A percentile compares a stretch with the other conserved stretches of the same genome.
Evolutionary conservation across 2,888 invertebrate species (phyloP).

Genomic region (Brachyptera putata): DNA sequence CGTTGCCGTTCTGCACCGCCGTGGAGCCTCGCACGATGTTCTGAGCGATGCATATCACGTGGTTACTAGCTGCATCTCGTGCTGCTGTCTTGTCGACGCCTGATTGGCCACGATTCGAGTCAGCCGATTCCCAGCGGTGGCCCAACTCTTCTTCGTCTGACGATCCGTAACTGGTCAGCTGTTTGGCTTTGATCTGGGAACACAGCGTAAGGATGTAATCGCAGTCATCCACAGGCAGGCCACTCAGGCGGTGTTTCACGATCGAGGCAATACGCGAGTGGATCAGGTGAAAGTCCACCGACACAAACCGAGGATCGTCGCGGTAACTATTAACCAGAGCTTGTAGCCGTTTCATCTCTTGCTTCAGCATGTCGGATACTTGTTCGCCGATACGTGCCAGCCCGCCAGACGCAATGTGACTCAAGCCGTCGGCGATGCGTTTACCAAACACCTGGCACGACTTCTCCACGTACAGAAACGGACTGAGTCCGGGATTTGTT

Average conservation of each 20-base stretch:
- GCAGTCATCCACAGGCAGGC: slow-evolving; percentile 36
- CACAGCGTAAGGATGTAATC: slow-evolving; percentile 18
- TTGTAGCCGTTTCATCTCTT: slow-evolving; percentile 64
- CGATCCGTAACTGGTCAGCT: slow-evolving; percentile 39
- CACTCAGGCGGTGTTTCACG: slow-evolving; percentile 56
- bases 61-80: slow-evolving; percentile 40
- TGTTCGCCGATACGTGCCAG: slow-evolving; percentile 44
- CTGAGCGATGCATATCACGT: slow-evolving; percentile 48
- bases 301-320: slow-evolving; percentile 53
- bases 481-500: slow-evolving; percentile 36
- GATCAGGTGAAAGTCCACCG: slow-evolving; percentile 59
- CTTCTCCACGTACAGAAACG: slow-evolving; percentile 56
- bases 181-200: not conserved
- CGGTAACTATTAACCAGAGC: slow-evolving; percentile 64
- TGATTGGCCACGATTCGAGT: not conserved
- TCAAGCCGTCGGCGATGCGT: slow-evolving; percentile 60
- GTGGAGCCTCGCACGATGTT: slow-evolving; percentile 45
- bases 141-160: slow-evolving; percentile 54
- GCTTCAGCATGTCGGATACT: slow-evolving; percentile 56
- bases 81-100: not conserved
- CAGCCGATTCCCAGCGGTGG: not conserved
- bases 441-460: slow-evolving; percentile 58
- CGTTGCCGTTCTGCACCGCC: slow-evolving; percentile 23
- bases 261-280: slow-evolving; percentile 63
- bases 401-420: slow-evolving; percentile 47